Base-by-base conservation (phyloP, 2,797 vertebrate species). In the Phataginus tetradactyla region DNA sequence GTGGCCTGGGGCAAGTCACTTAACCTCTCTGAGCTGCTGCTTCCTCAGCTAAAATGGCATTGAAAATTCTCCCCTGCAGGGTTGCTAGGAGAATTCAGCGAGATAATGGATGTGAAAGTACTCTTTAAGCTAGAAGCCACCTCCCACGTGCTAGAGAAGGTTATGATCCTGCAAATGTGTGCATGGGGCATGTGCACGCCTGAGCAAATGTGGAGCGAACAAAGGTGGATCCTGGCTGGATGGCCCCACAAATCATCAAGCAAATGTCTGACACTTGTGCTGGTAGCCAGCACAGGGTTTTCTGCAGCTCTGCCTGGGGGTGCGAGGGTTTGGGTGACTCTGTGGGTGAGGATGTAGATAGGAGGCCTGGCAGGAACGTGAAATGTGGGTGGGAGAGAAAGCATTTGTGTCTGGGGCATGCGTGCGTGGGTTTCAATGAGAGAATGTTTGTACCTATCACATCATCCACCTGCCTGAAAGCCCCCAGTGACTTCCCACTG, bases 401-500 rank as follows among this genome's bases (percentile, higher is more conserved):
- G 83, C 1, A 20, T 79, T 95, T 61, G 42, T 94, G 96, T 89
- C 92, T 94, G 93, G 89, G 96, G 59, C 2, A 17, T 51, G 94
- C 1, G 17, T 51, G 94, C 1, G 90, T 84, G 95, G 96, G 95
- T 84, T 84, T 23, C 64, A 1, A 29, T 12, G 68, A 4, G 15
- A 7, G 83, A 15, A 3, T 92, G 66, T 63, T 45, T 59, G 69
- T 32, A 49, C 55, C 15, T 34, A 59, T 64, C 61, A 25, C 27
- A 32, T 80, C 78, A 63, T 63, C 94, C 78, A 45, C 97, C 92
- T 95, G 81, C 92, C 59, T 88, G 18, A 53, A 20, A 74, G 83
- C 20, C 39, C 63, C 71, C 39, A 0, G 39, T 23, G 92, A 80
- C 90, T 95, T 64, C 59, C 57, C 25, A 3, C 75, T 1, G 12